Evolutionary conservation across 2,888 invertebrate genomes (phyloP).

Genomic region (Flexamia atlantica): DNA sequence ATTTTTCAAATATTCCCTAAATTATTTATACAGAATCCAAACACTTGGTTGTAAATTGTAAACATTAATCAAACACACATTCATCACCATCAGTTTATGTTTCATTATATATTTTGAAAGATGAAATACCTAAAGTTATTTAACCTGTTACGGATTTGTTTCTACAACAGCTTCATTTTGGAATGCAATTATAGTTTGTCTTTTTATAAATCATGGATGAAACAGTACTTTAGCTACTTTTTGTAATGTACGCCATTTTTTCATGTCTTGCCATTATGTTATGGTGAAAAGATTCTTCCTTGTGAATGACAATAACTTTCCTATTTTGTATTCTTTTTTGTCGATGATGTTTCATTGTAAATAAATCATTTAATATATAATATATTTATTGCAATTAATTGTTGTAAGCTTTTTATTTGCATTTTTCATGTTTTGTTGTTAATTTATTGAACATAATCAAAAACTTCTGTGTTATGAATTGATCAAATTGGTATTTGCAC

Average conservation of each 20-base stretch:
- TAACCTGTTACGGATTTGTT: too few relatives aligned
- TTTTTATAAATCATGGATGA: too few relatives aligned
- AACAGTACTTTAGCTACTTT: not conserved
- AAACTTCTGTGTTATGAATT: slow-evolving; percentile 43
- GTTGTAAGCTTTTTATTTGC: not conserved
- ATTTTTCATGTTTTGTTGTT: not conserved
- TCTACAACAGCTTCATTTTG: too few relatives aligned
- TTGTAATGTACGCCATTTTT: not conserved
- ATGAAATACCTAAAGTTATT: too few relatives aligned
- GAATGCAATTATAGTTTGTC: too few relatives aligned
- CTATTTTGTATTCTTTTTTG: not conserved
- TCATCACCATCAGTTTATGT: too few relatives aligned
- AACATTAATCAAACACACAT: too few relatives aligned
- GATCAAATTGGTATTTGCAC: slow-evolving; percentile 32
- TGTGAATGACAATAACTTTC: slow-evolving; percentile 49
- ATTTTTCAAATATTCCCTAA: too few relatives aligned
- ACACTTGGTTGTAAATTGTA: too few relatives aligned
- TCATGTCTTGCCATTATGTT: not conserved
- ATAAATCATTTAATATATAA: not conserved
- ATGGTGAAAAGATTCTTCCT: slow-evolving; percentile 34
- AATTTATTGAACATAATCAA: slow-evolving; percentile 40
- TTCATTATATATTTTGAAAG: too few relatives aligned
- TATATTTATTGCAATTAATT: slow-evolving; percentile 4
- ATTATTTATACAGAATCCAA: too few relatives aligned
- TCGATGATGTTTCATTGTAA: slow-evolving; percentile 8